Base-by-base conservation (phyloP, 2,113 vertebrate species). In the Clarias magur region DNA sequence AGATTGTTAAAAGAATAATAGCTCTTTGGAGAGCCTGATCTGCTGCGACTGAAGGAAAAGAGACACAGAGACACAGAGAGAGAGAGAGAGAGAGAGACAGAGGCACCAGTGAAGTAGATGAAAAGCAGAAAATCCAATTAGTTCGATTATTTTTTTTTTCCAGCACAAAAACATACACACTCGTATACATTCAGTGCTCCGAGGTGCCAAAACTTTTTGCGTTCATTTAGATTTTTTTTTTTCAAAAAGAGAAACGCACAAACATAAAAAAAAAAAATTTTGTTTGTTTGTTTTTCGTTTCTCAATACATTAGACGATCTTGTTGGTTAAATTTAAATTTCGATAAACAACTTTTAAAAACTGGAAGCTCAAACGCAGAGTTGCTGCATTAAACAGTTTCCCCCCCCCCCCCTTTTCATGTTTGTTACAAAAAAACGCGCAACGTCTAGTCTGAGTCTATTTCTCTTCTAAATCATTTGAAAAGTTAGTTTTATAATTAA, bases 41-140 rank as follows among this genome's bases (percentile, higher is more conserved):
- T n/a, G 3, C 27, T 19, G n/a, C 11, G 67, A 34, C 10, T 13
- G 27, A 83, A 48, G 67, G 70, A 7, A 70, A n/a, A 83, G 23
- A 70, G 48, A 70, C 92, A n/a, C n/a, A n/a, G n/a, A n/a, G n/a
- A n/a, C n/a, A n/a, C n/a, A n/a, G n/a, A 90, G 91, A 91, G 91
- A 93, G 89, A 87, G 82, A 94, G 92, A 93, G 78, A 68, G 89
- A 92, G 92, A 92, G 90, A 93, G 91, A 93, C 94, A 95, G 92
- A 94, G 85, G 93, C 93, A 93, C 91, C 80, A 93, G 90, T 88
- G 92, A 93, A 89, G 86, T 83, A 91, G 90, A 92, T 91, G 82
- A 30, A 93, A 94, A 92, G 93, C 93, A 95, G 92, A 91, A 95
- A 95, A 96, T 95, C 94, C 94, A 92, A 95, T 95, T 95, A 95